phyloP scores from a whole-genome alignment of 2,888 invertebrate species.

The Acholoe squamosa region DNA sequence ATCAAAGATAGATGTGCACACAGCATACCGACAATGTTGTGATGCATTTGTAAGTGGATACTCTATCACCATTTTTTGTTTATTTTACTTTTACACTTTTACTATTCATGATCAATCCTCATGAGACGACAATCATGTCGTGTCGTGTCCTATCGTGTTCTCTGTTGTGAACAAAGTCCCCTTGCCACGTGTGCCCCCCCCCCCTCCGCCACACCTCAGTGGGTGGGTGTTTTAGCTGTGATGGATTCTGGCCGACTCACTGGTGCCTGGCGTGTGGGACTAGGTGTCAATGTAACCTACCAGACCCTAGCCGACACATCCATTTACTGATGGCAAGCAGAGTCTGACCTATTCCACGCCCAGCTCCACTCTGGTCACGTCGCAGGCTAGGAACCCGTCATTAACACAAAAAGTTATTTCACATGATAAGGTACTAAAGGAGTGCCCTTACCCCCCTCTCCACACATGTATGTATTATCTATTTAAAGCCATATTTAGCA shows the following conservation, averaged over 20 bases:
- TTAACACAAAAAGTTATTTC: background rate
- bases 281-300: background rate
- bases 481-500: too few species aligned
- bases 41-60: too few species aligned
- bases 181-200: too few species aligned
- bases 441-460: too few species aligned
- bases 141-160: too few species aligned
- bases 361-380: background rate
- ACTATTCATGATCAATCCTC: too few species aligned
- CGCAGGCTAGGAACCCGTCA: background rate
- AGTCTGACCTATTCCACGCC: background rate
- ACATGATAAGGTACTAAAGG: background rate
- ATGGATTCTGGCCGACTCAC: slow-evolving; percentile 5
- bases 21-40: too few species aligned
- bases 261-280: background rate
- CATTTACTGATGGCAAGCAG: background rate
- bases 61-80: too few species aligned
- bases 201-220: background rate
- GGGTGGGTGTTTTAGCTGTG: background rate
- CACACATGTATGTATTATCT: too few species aligned
- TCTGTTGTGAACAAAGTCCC: background rate
- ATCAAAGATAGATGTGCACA: too few species aligned
- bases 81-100: too few species aligned
- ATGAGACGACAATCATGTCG: background rate
- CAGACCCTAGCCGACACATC: background rate